Percentiles rank a stretch among this genome's conserved stretches.
These are phyloP conservation scores for Stigmatopora nigra DNA, from an alignment of 2,113 vertebrate species.

Conservation along the genomic window DNA sequence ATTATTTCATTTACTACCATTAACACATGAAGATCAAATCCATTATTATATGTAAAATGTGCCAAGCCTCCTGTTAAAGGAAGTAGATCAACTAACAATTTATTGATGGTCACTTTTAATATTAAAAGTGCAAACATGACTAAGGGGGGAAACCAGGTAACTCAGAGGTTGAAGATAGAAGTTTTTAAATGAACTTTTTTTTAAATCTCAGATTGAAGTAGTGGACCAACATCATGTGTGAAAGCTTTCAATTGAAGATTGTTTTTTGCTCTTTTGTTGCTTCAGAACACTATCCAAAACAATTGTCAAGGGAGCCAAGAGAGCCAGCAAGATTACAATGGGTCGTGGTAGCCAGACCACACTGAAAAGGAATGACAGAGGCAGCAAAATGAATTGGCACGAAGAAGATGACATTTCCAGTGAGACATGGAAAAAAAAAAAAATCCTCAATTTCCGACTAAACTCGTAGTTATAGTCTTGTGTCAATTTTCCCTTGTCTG, in stretches of 20 bases:
- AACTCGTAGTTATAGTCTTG: neutral
- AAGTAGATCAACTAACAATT: too few species aligned
- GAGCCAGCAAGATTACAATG: slow-evolving; percentile 95
- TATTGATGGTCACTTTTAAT: too few species aligned
- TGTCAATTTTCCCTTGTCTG: neutral
- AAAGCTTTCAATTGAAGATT: neutral
- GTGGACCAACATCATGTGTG: neutral
- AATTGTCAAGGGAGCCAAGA: slow-evolving; percentile 94
- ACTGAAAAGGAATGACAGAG: slow-evolving; percentile 84
- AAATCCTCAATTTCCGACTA: neutral
- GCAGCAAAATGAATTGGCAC: slow-evolving; percentile 79
- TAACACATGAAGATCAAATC: too few species aligned
- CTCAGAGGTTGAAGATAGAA: too few species aligned
- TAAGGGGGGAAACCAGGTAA: too few species aligned
- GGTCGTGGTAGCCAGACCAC: slow-evolving; percentile 84
- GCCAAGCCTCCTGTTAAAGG: too few species aligned
- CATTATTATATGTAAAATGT: too few species aligned
- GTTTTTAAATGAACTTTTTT: neutral
- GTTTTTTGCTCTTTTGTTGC: slow-evolving; percentile 7
- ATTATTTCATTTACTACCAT: too few species aligned
- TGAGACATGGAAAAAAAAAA: slow-evolving; percentile 46
- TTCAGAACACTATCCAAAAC: slow-evolving; percentile 91
- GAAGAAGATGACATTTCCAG: slow-evolving; percentile 94
- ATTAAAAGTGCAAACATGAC: too few species aligned
- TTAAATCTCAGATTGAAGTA: slow-evolving; percentile 1